These are phyloP conservation scores for Archivesica marissinica DNA, from an alignment of 1,140 invertebrate species.

Conservation along the genomic window DNA sequence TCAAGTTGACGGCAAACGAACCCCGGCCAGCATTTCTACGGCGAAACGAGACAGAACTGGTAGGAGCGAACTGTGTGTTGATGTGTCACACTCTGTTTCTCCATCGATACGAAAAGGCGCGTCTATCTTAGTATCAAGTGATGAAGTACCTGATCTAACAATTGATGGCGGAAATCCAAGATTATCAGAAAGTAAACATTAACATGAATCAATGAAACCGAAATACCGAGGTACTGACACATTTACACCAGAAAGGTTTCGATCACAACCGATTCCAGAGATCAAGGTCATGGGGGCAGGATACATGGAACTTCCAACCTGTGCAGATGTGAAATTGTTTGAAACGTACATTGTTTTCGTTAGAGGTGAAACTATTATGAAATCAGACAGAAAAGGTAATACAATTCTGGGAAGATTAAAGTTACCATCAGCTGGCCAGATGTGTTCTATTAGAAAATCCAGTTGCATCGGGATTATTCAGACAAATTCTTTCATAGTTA, in stretches of 20 bases:
- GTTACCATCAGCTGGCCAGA: not conserved
- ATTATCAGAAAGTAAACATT: not conserved
- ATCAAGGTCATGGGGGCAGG: not conserved
- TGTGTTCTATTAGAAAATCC: not conserved
- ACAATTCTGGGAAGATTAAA: not conserved
- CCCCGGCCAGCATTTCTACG: not conserved
- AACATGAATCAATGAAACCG: not conserved
- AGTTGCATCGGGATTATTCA: not conserved
- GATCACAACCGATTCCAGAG: not conserved
- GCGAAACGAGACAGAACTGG: not conserved
- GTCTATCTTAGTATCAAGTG: not conserved
- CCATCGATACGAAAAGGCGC: not conserved
- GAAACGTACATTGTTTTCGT: not conserved
- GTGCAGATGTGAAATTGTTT: conserved; percentile 1
- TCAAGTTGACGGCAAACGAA: not conserved
- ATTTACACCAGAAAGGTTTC: not conserved
- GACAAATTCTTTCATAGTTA: not conserved
- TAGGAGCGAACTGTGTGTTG: not conserved
- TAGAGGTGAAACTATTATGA: not conserved
- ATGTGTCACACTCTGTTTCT: no score
- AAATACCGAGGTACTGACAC: not conserved
- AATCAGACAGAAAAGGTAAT: not conserved
- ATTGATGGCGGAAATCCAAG: not conserved
- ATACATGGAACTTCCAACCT: not conserved
- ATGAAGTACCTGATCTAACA: not conserved